These are phyloP conservation scores for Aulostomus chinensis DNA, from an alignment of 2,797 vertebrate genomes.

Conservation along the genomic window DNA sequence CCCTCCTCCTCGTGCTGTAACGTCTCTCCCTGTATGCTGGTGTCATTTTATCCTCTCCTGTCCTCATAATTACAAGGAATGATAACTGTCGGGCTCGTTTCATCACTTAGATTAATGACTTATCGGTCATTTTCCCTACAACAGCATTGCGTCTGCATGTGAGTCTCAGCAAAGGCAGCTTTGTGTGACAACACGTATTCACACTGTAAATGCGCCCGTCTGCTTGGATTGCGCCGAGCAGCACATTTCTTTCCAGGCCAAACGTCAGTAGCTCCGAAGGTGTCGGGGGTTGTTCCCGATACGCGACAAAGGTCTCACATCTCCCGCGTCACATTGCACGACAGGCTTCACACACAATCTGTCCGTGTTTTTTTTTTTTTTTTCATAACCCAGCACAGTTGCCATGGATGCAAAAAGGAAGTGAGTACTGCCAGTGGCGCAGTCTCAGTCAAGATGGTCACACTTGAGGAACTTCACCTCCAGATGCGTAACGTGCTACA, in stretches of 20 bases:
- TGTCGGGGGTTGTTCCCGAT: constrained; percentile 32
- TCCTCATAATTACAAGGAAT: too few relatives aligned
- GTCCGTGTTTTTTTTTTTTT: constrained; percentile 46
- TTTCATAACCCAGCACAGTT: constrained; percentile 37
- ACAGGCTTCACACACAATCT: constrained; percentile 57
- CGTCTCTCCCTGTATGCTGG: too few relatives aligned
- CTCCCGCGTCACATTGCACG: constrained; percentile 41
- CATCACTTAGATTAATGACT: too few relatives aligned
- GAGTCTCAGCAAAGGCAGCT: neutral
- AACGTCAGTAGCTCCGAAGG: constrained; percentile 23
- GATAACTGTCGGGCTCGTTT: too few relatives aligned
- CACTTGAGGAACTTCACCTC: constrained; percentile 29
- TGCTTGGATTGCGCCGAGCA: neutral
- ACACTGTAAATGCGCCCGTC: too few relatives aligned
- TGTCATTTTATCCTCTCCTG: too few relatives aligned
- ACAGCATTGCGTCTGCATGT: too few relatives aligned
- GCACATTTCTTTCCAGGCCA: constrained; percentile 1
- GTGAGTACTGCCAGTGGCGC: constrained; percentile 54
- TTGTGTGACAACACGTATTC: too few relatives aligned
- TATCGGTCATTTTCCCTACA: too few relatives aligned
- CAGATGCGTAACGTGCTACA: neutral
- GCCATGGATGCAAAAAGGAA: constrained; percentile 67
- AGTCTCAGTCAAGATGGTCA: constrained; percentile 49
- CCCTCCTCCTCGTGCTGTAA: too few relatives aligned
- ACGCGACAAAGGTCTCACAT: constrained; percentile 45